Percentiles rank a stretch among this genome's conserved stretches.
Conservation (phyloP, 2,888 invertebrate genomes). For the Tridacna gigas region DNA sequence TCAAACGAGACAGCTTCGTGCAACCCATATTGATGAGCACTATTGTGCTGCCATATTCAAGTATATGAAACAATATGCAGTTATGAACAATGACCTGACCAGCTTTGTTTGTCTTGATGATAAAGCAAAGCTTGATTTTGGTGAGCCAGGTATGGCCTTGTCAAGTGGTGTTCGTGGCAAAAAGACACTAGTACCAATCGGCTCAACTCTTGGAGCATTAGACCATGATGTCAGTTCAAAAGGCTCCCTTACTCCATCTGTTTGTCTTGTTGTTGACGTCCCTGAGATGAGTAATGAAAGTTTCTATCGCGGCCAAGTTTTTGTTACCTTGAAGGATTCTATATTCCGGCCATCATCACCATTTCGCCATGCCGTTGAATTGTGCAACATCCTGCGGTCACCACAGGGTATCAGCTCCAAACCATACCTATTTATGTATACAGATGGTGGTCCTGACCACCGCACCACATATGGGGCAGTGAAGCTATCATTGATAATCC, state of each 20-base stretch:
- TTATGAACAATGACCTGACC: conserved; percentile 7
- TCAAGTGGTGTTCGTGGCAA: conserved; percentile 61
- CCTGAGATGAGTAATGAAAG: conserved; percentile 38
- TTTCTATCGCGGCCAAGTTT: conserved; percentile 50
- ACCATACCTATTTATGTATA: conserved; percentile 28
- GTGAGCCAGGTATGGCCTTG: conserved; percentile 52
- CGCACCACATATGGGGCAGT: conserved; percentile 24
- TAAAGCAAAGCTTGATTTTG: conserved; percentile 59
- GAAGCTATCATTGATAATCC: conserved; percentile 14
- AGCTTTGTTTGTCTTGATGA: conserved; percentile 55
- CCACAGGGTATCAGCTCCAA: neutral
- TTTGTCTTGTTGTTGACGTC: conserved; percentile 42
- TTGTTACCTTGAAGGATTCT: conserved; percentile 42
- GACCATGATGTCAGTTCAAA: conserved; percentile 57
- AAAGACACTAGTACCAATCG: conserved; percentile 53
- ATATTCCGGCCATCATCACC: conserved; percentile 35
- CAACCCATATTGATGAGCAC: conserved; percentile 35
- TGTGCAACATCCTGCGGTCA: neutral
- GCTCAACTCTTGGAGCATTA: conserved; percentile 18
- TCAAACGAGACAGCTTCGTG: conserved; percentile 36
- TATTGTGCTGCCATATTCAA: conserved; percentile 40
- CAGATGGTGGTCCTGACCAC: conserved; percentile 43
- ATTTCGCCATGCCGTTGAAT: conserved; percentile 13
- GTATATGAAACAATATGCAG: conserved; percentile 39
- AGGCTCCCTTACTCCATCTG: conserved; percentile 58